Evolutionary conservation across 1,140 invertebrate genomes (phyloP), one percentile per base, ranked within the genome.

Genomic region (Tetragnatha versicolor): DNA sequence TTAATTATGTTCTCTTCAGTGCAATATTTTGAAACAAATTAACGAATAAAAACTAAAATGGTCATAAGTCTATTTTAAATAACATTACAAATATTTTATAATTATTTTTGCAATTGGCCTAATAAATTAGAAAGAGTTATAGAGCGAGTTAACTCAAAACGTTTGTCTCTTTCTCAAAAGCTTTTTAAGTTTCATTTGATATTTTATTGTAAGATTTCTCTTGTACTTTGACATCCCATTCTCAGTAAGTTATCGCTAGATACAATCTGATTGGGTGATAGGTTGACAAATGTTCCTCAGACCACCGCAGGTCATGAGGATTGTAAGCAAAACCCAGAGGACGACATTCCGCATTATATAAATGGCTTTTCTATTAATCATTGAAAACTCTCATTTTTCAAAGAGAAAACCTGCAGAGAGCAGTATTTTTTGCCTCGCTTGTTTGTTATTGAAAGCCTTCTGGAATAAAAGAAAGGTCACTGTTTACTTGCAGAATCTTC

Each of bases 361-460:
- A 68, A 51, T 51, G 45, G 29, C 17, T 33, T 35, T 68, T n/a
- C 65, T 49, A 68, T 68, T 31, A 68, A 68, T 68, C 65, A 49
- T 68, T 49, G 35, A 68, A 68, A 68, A 68, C 22, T 31, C 12
- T 45, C 65, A 51, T 68, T 68, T 68, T 68, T 68, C n/a, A 68
- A 68, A 47, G 39, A 27, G 45, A n/a, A n/a, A 68, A 49, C 45
- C 39, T 47, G 65, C 29, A 31, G 53, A 58, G 29, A 58, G 53
- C 27, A 31, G n/a, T n/a, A n/a, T 2, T 33, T 58, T 31, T 58
- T n/a, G 51, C 10, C n/a, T n/a, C 33, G 7, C 9, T 31, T 58
- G 27, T 14, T n/a, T 58, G 53, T 58, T 58, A 58, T 58, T 58
- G 53, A 58, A 31, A 58, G 53, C 29, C 33, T 58, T 29, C 53